Percentiles rank a stretch among this genome's conserved stretches.
These are phyloP conservation scores for Torymus aiolomorphi DNA, from an alignment of 2,888 invertebrate genomes.

Conservation along the genomic window DNA sequence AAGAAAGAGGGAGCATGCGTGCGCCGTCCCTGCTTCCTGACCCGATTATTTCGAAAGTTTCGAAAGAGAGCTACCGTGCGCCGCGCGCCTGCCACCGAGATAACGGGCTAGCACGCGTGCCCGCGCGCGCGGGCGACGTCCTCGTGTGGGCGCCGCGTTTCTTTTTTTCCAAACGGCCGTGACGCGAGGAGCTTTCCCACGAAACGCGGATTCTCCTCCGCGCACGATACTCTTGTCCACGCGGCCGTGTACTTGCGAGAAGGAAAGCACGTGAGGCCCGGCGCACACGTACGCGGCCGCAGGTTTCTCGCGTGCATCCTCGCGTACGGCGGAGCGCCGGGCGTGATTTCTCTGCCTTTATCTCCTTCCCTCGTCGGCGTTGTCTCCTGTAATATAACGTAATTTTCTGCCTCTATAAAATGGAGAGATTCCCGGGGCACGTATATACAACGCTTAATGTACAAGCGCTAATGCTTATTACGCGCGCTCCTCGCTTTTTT, in stretches of 20 bases:
- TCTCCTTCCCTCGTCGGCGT: neutral
- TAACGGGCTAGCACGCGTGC: conserved; percentile 26
- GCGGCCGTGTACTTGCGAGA: too few species aligned
- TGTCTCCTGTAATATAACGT: neutral
- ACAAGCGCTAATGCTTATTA: conserved; percentile 33
- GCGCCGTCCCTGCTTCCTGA: conserved; percentile 35
- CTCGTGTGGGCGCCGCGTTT: conserved; percentile 15
- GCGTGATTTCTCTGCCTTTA: neutral
- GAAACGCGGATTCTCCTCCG: neutral
- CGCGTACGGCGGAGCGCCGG: too few species aligned
- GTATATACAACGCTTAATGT: neutral
- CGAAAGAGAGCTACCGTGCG: conserved; percentile 7
- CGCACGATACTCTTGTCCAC: too few species aligned
- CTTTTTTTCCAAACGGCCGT: neutral
- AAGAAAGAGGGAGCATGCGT: neutral
- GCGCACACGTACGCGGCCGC: too few species aligned
- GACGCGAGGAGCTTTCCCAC: neutral
- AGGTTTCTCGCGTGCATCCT: conserved; percentile 17
- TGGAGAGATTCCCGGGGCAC: neutral
- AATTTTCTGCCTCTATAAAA: neutral
- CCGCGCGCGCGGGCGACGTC: too few species aligned
- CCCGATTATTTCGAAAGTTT: conserved; percentile 54
- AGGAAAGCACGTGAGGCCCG: too few species aligned
- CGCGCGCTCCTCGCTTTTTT: conserved; percentile 21
- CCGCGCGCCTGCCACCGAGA: neutral